These are phyloP conservation scores for Xerus rutilus DNA, from an alignment of 2,797 vertebrate species.

Conservation along the genomic window DNA sequence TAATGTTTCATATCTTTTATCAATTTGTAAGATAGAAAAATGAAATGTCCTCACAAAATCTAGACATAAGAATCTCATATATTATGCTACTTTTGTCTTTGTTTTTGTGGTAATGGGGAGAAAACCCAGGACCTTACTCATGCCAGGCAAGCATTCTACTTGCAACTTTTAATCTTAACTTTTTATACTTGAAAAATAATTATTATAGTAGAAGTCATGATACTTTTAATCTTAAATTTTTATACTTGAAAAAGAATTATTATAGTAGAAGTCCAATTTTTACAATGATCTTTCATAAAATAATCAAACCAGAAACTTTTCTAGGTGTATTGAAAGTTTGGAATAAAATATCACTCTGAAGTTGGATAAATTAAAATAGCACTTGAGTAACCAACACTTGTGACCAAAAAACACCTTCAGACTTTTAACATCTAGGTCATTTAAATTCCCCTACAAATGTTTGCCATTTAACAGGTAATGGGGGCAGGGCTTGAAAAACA, in stretches of 20 bases:
- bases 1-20: slow-evolving; percentile 24
- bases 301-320: background rate
- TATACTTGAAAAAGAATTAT: background rate
- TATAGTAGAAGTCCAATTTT: background rate
- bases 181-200: background rate
- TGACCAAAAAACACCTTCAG: background rate
- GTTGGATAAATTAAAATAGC: background rate
- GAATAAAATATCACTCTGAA: background rate
- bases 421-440: background rate
- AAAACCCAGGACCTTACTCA: background rate
- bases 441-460: background rate
- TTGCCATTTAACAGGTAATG: background rate
- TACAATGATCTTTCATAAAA: slow-evolving; percentile 22
- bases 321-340: background rate
- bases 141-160: background rate
- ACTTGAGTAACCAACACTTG: background rate
- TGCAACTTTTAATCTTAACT: background rate
- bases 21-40: background rate
- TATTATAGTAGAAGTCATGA: too few relatives aligned
- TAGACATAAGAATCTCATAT: background rate
- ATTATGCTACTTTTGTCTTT: background rate
- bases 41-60: slow-evolving; percentile 1
- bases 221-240: background rate
- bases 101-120: too few relatives aligned
- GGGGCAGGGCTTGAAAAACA: background rate